A percentile compares a stretch with the other conserved stretches of the same genome.
These are phyloP conservation scores for Elephantulus edwardii DNA, from an alignment of 2,113 vertebrate genomes.

Conservation along the genomic window DNA sequence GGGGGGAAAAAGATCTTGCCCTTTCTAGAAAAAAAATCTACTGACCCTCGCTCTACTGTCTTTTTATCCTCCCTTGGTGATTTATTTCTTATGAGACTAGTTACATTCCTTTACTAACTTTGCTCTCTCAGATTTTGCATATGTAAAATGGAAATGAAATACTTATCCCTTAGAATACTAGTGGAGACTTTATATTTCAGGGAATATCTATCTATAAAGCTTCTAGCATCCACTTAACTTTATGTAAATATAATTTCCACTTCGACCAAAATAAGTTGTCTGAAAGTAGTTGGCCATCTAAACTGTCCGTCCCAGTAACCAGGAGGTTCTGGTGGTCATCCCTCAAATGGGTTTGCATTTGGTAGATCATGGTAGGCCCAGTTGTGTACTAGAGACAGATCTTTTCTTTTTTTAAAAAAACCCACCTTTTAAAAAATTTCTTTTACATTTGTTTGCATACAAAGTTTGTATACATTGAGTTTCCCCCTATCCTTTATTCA, in stretches of 20 bases:
- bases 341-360: not conserved
- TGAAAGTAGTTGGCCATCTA: not conserved
- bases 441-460: too few species aligned
- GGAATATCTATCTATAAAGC: conserved; percentile 11
- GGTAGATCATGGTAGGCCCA: not conserved
- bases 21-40: not conserved
- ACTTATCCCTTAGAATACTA: not conserved
- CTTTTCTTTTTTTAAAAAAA: too few species aligned
- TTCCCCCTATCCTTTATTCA: too few species aligned
- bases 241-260: not conserved
- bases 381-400: conserved; percentile 37
- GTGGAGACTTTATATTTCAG: conserved; percentile 8
- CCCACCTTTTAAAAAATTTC: too few species aligned
- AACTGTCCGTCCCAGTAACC: not conserved
- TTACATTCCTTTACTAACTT: not conserved
- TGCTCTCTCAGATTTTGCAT: not conserved
- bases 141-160: not conserved
- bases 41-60: too few species aligned
- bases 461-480: too few species aligned
- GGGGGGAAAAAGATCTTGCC: not conserved
- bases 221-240: not conserved
- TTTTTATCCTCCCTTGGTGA: not conserved
- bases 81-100: not conserved
- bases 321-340: not conserved
- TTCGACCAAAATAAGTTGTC: not conserved